Evolutionary conservation across 2,888 invertebrate genomes (phyloP).

Genomic region (Dorcus hopei): DNA sequence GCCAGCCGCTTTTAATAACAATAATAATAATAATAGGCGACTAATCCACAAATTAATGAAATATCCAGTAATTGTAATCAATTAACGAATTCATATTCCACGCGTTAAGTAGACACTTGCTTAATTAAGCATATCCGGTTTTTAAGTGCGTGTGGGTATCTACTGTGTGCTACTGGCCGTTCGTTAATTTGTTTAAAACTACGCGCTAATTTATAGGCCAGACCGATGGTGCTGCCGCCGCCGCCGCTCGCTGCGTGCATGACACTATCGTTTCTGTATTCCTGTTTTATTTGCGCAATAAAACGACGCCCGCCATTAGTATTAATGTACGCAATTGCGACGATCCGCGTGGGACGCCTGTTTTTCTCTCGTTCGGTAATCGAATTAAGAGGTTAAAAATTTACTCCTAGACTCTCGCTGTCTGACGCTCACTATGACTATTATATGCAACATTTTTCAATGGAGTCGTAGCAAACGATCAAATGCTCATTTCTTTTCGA

Average conservation of each 20-base stretch:
- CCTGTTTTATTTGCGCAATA: too few relatives aligned
- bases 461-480: too few relatives aligned
- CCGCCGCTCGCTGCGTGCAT: not conserved
- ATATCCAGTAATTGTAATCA: constrained; percentile 33
- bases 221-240: not conserved
- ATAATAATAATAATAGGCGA: too few relatives aligned
- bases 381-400: too few relatives aligned
- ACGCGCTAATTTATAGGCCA: not conserved
- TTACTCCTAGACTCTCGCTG: too few relatives aligned
- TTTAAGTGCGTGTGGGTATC: constrained; percentile 34
- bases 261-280: constrained; percentile 1
- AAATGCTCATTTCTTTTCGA: too few relatives aligned
- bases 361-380: too few relatives aligned
- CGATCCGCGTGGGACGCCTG: not conserved
- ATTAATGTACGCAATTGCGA: not conserved
- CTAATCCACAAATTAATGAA: constrained; percentile 8
- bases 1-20: too few relatives aligned
- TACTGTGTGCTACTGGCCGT: constrained; percentile 19
- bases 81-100: constrained; percentile 37
- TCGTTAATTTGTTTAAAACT: constrained; percentile 35
- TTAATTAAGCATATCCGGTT: constrained; percentile 35
- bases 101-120: constrained; percentile 22
- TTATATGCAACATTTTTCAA: too few relatives aligned
- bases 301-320: too few relatives aligned
- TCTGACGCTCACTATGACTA: too few relatives aligned